phyloP scores from a whole-genome alignment of 1,140 invertebrate species.

The Drosophila arawakana region DNA sequence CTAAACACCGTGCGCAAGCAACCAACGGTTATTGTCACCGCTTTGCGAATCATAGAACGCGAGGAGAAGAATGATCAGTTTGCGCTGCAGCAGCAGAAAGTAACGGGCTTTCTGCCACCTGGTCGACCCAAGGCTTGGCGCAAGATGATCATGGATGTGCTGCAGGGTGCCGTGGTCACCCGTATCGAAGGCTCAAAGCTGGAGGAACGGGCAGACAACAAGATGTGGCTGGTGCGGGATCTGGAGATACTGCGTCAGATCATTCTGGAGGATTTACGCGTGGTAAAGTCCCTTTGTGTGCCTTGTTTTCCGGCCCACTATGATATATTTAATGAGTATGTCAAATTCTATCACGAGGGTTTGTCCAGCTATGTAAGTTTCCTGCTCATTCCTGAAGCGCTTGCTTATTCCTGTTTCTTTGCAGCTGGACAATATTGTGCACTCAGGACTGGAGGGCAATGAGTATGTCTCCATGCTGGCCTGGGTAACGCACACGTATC shows the following conservation, averaged over 20 bases:
- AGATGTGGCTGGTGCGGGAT: conserved; percentile 96
- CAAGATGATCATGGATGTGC: conserved; percentile 92
- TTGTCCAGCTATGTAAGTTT: conserved; percentile 92
- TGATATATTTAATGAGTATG: conserved; percentile 95
- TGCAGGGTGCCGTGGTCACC: conserved; percentile 93
- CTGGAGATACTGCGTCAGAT: conserved; percentile 92
- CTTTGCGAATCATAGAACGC: conserved; percentile 97
- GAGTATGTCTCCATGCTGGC: conserved; percentile 97
- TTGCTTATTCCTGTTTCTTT: not conserved
- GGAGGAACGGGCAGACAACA: conserved; percentile 95
- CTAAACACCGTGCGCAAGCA: conserved; percentile 97
- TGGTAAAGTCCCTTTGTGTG: conserved; percentile 96
- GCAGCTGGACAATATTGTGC: conserved; percentile 94
- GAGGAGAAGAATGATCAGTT: conserved; percentile 96
- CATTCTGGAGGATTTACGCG: conserved; percentile 95
- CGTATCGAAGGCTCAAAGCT: conserved; percentile 95
- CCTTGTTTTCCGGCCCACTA: conserved; percentile 98
- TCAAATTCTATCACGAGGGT: conserved; percentile 96
- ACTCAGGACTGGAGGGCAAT: conserved; percentile 95
- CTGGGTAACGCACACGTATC: conserved; percentile 96
- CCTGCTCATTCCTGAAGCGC: not conserved
- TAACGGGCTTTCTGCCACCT: conserved; percentile 95
- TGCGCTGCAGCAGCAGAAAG: conserved; percentile 91
- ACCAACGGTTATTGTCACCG: conserved; percentile 98
- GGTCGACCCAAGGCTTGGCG: conserved; percentile 97